Base-by-base conservation (phyloP, 2,797 vertebrate species). In the Oryzias dopingdopingensis region DNA sequence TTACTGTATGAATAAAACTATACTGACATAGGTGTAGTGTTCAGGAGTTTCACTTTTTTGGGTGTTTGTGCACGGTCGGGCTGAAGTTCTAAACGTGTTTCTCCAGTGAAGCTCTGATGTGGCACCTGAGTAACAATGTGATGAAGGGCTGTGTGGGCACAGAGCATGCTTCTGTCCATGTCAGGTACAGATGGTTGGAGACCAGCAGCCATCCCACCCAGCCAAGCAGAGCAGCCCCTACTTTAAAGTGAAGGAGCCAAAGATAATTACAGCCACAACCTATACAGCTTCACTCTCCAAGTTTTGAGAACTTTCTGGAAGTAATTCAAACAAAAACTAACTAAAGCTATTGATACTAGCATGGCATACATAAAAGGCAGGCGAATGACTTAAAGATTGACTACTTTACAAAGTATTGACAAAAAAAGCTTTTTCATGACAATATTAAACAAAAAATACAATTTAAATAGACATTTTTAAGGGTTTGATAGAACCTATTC, bases 161-260 rank as follows among this genome's bases (percentile, higher is more conserved):
- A 18, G 52, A 41, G 4, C 4, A 5, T 40, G 48, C 49, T 56
- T 50, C 45, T 53, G n/a, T 57, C 26, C 61, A 46, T 48, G 16
- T 42, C 46, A 49, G 54, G 53, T 52, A 50, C 65, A 71, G 59
- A 76, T 76, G 65, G 70, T 56, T 42, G 44, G 40, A 59, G 56
- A 32, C 54, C 68, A 57, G 47, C 55, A 49, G 60, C 45, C 56
- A 26, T 42, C 41, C 41, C 47, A 52, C 18, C 46, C 32, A 45
- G 70, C 67, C 59, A 72, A 73, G 52, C 49, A 43, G 42, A 68
- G 67, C 43, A 72, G 52, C 43, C 56, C 44, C 49, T 75, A 62
- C 59, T 77, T 76, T 71, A 67, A 56, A 67, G 56, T 17, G 54
- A 40, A 49, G 56, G 18, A 29, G 29, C 24, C 60, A 56, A 60